These are phyloP conservation scores for Euphydryas editha DNA, from an alignment of 2,888 invertebrate species.

Conservation along the genomic window DNA sequence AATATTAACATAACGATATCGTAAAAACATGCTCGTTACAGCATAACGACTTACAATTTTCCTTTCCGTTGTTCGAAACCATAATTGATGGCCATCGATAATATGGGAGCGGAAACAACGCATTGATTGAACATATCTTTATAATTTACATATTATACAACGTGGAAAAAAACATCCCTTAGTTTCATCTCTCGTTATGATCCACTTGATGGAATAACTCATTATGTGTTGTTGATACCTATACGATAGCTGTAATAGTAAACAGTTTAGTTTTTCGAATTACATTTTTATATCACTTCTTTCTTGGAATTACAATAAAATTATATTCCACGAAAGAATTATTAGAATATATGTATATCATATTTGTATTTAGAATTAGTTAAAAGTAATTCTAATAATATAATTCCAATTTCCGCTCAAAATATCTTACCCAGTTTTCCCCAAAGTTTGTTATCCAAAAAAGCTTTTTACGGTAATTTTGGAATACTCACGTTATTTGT, in stretches of 20 bases:
- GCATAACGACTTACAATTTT: constrained; percentile 4
- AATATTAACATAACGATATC: constrained; percentile 1
- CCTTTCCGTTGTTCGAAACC: constrained; percentile 10
- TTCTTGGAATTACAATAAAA: too few species aligned
- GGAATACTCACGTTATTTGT: too few species aligned
- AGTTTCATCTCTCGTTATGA: constrained; percentile 43
- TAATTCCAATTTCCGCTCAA: too few species aligned
- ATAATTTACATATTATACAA: constrained; percentile 52
- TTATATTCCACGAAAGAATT: too few species aligned
- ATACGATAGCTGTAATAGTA: background rate
- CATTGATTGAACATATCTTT: constrained; percentile 26
- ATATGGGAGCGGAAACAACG: background rate
- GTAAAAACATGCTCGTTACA: constrained; percentile 3
- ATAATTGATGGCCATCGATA: constrained; percentile 13
- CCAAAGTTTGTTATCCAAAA: too few species aligned
- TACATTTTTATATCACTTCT: too few species aligned
- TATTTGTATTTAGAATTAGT: too few species aligned
- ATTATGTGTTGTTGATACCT: background rate
- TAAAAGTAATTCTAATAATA: too few species aligned
- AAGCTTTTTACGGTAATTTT: too few species aligned
- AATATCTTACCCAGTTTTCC: too few species aligned
- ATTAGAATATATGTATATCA: too few species aligned
- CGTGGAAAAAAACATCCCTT: constrained; percentile 44
- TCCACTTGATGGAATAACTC: background rate
- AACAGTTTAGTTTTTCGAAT: too few species aligned